phyloP scores from a whole-genome alignment of 2,113 vertebrate genomes.

The Archilochus colubris region DNA sequence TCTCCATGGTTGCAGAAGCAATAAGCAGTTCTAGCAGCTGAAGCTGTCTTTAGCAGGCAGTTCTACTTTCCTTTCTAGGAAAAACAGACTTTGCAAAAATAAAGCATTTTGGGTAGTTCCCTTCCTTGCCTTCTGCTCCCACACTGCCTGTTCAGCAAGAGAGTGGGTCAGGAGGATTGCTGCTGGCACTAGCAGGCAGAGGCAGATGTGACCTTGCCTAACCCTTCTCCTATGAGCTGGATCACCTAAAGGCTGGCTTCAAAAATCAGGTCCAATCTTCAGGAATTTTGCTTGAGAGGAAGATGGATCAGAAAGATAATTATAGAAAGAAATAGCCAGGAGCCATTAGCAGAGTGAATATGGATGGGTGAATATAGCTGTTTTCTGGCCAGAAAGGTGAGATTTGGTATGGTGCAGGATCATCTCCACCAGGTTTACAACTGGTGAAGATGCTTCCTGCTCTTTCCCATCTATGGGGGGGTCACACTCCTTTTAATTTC shows the following conservation, averaged over 20 bases:
- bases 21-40: conserved; percentile 31
- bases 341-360: not conserved
- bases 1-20: conserved; percentile 57
- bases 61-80: conserved; percentile 58
- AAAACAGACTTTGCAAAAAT: conserved; percentile 37
- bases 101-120: conserved; percentile 34
- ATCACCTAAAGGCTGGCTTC: not conserved
- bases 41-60: conserved; percentile 25
- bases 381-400: not conserved
- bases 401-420: not conserved
- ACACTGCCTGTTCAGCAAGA: not conserved
- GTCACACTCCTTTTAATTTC: not conserved
- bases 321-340: not conserved
- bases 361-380: not conserved
- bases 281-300: conserved; percentile 34
- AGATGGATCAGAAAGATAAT: not conserved
- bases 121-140: conserved; percentile 35
- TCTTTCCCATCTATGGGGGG: not conserved
- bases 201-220: conserved; percentile 18
- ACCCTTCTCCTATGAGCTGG: not conserved
- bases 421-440: not conserved
- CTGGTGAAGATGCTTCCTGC: not conserved
- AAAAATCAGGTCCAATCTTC: not conserved
- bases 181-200: not conserved
- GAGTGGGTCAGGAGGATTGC: conserved; percentile 8